Conservation (phyloP, 2,797 vertebrate genomes). For the Myotis daubentonii region DNA sequence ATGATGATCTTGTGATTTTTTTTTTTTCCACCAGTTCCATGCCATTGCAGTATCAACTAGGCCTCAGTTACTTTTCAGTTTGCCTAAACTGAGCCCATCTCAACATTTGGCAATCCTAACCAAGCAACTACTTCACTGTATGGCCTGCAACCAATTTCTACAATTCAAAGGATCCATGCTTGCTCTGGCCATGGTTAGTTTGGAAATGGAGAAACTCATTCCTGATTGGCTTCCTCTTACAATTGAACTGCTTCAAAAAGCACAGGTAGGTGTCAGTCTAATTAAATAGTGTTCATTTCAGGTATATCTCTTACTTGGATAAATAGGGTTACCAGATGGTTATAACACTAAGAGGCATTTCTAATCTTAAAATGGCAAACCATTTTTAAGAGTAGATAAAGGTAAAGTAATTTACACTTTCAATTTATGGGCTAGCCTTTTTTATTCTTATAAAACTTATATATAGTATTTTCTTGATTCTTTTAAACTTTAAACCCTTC, state of each 20-base stretch:
- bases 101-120: slow-evolving; percentile 93
- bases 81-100: slow-evolving; percentile 89
- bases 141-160: slow-evolving; percentile 92
- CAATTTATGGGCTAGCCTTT: neutral
- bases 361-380: neutral
- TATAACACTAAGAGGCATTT: slow-evolving; percentile 25
- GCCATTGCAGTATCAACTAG: slow-evolving; percentile 91
- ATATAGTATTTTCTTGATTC: neutral
- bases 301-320: neutral
- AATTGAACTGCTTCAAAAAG: slow-evolving; percentile 94
- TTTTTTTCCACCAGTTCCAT: slow-evolving; percentile 89
- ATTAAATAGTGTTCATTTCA: slow-evolving; percentile 6
- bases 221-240: slow-evolving; percentile 97
- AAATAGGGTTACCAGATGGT: neutral
- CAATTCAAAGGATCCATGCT: slow-evolving; percentile 96
- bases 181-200: slow-evolving; percentile 94
- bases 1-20: slow-evolving; percentile 37
- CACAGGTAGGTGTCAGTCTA: slow-evolving; percentile 83
- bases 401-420: neutral
- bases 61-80: slow-evolving; percentile 88
- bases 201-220: slow-evolving; percentile 97
- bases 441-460: neutral
- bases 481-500: neutral
- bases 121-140: slow-evolving; percentile 92
- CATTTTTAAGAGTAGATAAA: neutral